A percentile compares a stretch with the other conserved stretches of the same genome.
Conservation (phyloP, 2,888 invertebrate genomes). For the Tetranychus truncatus region DNA sequence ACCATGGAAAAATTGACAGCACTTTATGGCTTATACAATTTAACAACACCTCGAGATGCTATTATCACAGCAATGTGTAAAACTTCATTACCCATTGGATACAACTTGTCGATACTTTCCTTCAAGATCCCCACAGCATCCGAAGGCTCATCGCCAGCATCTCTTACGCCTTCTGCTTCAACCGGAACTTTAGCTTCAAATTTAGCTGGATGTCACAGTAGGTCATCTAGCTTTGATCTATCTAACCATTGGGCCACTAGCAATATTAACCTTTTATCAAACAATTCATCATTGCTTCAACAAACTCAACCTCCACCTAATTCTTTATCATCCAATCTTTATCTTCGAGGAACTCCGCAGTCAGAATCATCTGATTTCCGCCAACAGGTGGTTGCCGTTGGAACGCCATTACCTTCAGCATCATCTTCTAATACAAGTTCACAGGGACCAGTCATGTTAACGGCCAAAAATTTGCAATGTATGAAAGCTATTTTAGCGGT, state of each 20-base stretch:
- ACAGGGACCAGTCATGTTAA: slow-evolving; percentile 81
- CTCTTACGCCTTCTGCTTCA: slow-evolving; percentile 4
- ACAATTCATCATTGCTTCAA: slow-evolving; percentile 6
- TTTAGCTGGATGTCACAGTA: slow-evolving; percentile 2
- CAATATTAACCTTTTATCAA: slow-evolving; percentile 3
- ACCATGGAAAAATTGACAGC: slow-evolving; percentile 53
- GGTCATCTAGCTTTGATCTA: slow-evolving; percentile 2
- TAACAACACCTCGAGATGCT: slow-evolving; percentile 66
- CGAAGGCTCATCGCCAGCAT: slow-evolving; percentile 4
- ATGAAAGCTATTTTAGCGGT: slow-evolving; percentile 75
- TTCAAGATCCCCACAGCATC: slow-evolving; percentile 17
- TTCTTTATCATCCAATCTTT: not conserved
- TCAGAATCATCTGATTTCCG: slow-evolving; percentile 43
- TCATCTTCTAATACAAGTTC: slow-evolving; percentile 43
- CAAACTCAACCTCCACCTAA: not conserved
- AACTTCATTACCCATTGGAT: slow-evolving; percentile 85
- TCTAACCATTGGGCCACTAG: not conserved
- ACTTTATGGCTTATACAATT: slow-evolving; percentile 62
- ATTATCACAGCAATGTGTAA: slow-evolving; percentile 86
- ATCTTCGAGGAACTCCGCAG: slow-evolving; percentile 7
- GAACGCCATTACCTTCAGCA: slow-evolving; percentile 59
- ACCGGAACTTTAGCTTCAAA: not conserved
- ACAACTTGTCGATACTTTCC: slow-evolving; percentile 66
- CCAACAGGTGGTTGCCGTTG: slow-evolving; percentile 91
- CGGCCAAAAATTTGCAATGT: slow-evolving; percentile 88